phyloP scores from a whole-genome alignment of 2,888 invertebrate genomes.

The Idaea biselata region DNA sequence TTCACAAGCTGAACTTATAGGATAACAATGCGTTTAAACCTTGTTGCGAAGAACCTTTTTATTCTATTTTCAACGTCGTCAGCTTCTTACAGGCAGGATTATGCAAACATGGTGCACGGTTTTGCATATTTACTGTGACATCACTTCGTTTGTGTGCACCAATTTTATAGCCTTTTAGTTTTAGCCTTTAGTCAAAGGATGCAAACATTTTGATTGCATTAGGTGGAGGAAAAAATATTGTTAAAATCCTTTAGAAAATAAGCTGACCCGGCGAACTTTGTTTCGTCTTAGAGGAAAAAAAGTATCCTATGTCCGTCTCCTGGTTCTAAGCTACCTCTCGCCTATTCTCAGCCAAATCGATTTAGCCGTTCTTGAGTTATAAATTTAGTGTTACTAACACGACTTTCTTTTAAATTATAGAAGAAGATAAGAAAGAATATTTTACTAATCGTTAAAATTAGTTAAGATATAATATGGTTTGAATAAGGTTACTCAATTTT shows the following conservation, averaged over 20 bases:
- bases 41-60: conserved; percentile 13
- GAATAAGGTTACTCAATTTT: too few species aligned
- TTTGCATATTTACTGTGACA: conserved; percentile 18
- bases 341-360: too few species aligned
- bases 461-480: too few species aligned
- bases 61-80: conserved; percentile 19
- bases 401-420: too few species aligned
- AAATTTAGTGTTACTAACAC: too few species aligned
- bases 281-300: neutral
- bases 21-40: conserved; percentile 12
- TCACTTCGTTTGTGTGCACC: conserved; percentile 8
- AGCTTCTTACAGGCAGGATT: conserved; percentile 21
- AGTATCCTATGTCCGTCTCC: too few species aligned
- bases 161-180: neutral
- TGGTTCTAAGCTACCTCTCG: too few species aligned
- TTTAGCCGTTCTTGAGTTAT: too few species aligned
- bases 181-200: neutral
- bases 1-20: neutral
- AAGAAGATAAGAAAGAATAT: too few species aligned
- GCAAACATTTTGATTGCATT: neutral
- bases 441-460: too few species aligned
- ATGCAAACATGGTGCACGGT: conserved; percentile 22
- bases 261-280: neutral
- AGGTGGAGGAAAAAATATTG: neutral
- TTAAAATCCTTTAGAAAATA: neutral